Evolutionary conservation across 2,797 vertebrate species (phyloP), one percentile per base, ranked within the genome.

Genomic region (Peromyscus nudipes): DNA sequence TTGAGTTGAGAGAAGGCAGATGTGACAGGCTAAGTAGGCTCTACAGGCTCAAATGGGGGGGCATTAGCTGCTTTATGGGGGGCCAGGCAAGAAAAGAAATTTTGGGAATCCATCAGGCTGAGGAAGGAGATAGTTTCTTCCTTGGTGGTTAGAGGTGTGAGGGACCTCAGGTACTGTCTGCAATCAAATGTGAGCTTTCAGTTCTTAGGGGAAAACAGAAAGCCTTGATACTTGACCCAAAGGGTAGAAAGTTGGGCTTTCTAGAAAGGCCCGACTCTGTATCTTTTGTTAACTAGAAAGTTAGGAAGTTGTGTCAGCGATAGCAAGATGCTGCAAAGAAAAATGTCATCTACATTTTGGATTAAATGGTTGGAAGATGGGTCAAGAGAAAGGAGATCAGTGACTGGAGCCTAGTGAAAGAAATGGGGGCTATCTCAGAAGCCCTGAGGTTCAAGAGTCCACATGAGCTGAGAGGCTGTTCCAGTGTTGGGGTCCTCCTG

Each of bases 51-150:
- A 55, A 29, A 17, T 7, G 14, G 49, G n/a, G 60, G 23, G 1
- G 13, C 64, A 7, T 37, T 19, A 71, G n/a, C 23, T 37, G 65
- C 23, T 67, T 86, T 69, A 52, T 87, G 23, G 40, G 34, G 12
- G 13, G 23, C 0, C 13, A 25, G 19, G 6, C 49, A 16, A 40
- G 11, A 19, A 57, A 34, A 25, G 3, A 1, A n/a, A 37, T 17
- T 17, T 7, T 71, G 34, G 67, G n/a, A 87, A 87, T 71, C n/a
- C 49, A 13, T 49, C 8, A 87, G 49, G 17, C 14, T 16, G n/a
- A 87, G 46, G 25, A 71, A 71, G 21, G 46, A 87, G 23, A 55
- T 34, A 55, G 37, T n/a, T 34, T 81, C 79, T 60, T 81, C 79
- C 55, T 27, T 81, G 52, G 52, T 81, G 21, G 12, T 14, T 37